phyloP scores from a whole-genome alignment of 2,888 invertebrate genomes.

The Colostygia pectinataria region DNA sequence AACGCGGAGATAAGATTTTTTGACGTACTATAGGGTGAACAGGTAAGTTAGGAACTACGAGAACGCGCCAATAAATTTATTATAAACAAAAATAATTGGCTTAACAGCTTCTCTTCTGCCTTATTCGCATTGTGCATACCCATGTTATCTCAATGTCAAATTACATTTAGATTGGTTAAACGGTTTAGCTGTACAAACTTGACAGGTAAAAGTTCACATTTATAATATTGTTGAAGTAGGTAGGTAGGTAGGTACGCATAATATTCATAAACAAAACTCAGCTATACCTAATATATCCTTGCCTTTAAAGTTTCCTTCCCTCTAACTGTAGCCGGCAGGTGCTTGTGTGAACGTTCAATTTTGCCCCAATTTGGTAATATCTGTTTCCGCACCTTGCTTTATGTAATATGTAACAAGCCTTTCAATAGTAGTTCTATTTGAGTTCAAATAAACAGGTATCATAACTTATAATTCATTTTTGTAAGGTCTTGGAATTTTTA shows the following conservation, averaged over 20 bases:
- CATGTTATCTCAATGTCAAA: too few species aligned
- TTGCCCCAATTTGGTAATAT: slow-evolving; percentile 65
- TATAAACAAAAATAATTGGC: too few species aligned
- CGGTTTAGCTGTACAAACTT: too few species aligned
- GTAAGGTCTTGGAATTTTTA: neutral
- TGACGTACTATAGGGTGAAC: too few species aligned
- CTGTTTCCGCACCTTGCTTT: slow-evolving; percentile 50
- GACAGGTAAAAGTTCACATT: too few species aligned
- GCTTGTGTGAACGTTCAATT: slow-evolving; percentile 49
- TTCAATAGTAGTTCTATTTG: slow-evolving; percentile 25
- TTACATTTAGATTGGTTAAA: too few species aligned
- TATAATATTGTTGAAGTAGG: too few species aligned
- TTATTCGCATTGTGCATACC: too few species aligned
- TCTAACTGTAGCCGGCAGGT: slow-evolving; percentile 36
- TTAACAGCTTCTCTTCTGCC: too few species aligned
- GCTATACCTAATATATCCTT: slow-evolving; percentile 12
- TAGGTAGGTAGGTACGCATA: neutral
- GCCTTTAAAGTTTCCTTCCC: slow-evolving; percentile 26
- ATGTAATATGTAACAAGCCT: slow-evolving; percentile 41
- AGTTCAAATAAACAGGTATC: slow-evolving; percentile 13
- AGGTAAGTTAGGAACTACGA: too few species aligned
- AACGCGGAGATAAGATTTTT: neutral
- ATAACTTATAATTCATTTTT: slow-evolving; percentile 5
- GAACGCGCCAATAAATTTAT: too few species aligned
- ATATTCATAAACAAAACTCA: neutral